A percentile compares a stretch with the other conserved stretches of the same genome.
Evolutionary conservation across 2,888 invertebrate genomes (phyloP).

Genomic region (Athalia circularis): DNA sequence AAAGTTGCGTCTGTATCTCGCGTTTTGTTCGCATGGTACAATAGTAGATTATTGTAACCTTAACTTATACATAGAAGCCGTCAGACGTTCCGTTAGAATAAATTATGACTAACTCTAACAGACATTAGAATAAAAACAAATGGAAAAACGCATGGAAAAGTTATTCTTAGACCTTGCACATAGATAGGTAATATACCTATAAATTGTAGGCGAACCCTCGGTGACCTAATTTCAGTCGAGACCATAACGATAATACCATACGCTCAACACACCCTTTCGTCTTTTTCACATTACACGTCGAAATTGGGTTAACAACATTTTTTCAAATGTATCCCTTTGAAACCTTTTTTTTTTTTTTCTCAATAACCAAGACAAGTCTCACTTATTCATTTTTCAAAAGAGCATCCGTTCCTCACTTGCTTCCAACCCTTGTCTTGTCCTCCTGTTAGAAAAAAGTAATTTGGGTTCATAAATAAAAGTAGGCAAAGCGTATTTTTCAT

Average conservation of each 20-base stretch:
- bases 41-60: slow-evolving; percentile 7
- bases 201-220: slow-evolving; percentile 33
- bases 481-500: not conserved
- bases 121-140: not conserved
- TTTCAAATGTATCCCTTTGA: not conserved
- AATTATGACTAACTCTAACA: not conserved
- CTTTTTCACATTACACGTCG: slow-evolving; percentile 1
- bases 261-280: slow-evolving; percentile 37
- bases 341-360: slow-evolving; percentile 4
- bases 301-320: slow-evolving; percentile 24
- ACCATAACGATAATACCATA: slow-evolving; percentile 25
- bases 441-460: not conserved
- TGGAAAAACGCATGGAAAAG: not conserved
- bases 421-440: slow-evolving; percentile 7
- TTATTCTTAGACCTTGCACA: slow-evolving; percentile 1
- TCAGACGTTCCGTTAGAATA: slow-evolving; percentile 8
- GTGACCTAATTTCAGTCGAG: slow-evolving; percentile 40
- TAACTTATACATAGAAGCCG: not conserved
- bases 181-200: not conserved
- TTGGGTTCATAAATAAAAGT: not conserved
- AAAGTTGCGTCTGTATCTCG: not conserved
- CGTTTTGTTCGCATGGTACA: slow-evolving; percentile 1
- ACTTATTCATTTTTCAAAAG: slow-evolving; percentile 20
- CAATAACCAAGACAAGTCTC: not conserved
- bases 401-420: slow-evolving; percentile 1